Evolutionary conservation across 2,797 vertebrate species (phyloP).

Genomic region (Coreius guichenoti): DNA sequence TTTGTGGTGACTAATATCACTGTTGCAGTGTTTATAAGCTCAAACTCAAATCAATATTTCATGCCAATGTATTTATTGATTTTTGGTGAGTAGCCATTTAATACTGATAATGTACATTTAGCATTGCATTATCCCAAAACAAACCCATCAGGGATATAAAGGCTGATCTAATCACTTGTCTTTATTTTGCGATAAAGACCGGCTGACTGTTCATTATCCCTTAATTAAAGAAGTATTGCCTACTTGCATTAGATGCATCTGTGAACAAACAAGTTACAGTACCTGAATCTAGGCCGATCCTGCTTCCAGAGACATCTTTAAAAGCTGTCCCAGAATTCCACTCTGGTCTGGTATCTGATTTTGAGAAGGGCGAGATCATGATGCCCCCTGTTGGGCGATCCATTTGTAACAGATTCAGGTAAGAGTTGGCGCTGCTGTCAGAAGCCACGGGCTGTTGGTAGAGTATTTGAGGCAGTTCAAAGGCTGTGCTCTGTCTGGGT

Average conservation of each 20-base stretch:
- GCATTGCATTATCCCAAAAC: neutral
- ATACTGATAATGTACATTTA: neutral
- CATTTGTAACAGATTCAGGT: slow-evolving; percentile 77
- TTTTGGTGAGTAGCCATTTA: neutral
- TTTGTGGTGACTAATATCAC: too few relatives aligned
- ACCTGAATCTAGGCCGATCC: slow-evolving; percentile 72
- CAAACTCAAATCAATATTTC: neutral
- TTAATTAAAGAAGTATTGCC: neutral
- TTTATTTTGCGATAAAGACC: neutral
- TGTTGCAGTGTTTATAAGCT: too few relatives aligned
- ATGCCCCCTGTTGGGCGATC: slow-evolving; percentile 69
- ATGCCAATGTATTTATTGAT: neutral
- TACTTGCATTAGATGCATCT: neutral
- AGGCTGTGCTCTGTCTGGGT: slow-evolving; percentile 50
- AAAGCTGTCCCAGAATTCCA: slow-evolving; percentile 65
- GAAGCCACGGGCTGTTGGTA: slow-evolving; percentile 46
- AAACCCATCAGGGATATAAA: neutral
- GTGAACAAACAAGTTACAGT: neutral
- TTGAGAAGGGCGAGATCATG: slow-evolving; percentile 68
- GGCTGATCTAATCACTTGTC: neutral
- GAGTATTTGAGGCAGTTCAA: slow-evolving; percentile 48
- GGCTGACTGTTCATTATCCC: neutral
- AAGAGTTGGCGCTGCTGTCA: slow-evolving; percentile 60
- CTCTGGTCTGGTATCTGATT: slow-evolving; percentile 67
- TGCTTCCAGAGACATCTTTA: slow-evolving; percentile 70